These are phyloP conservation scores for Drosophila basisetae DNA, from an alignment of 2,888 invertebrate species.

Conservation along the genomic window DNA sequence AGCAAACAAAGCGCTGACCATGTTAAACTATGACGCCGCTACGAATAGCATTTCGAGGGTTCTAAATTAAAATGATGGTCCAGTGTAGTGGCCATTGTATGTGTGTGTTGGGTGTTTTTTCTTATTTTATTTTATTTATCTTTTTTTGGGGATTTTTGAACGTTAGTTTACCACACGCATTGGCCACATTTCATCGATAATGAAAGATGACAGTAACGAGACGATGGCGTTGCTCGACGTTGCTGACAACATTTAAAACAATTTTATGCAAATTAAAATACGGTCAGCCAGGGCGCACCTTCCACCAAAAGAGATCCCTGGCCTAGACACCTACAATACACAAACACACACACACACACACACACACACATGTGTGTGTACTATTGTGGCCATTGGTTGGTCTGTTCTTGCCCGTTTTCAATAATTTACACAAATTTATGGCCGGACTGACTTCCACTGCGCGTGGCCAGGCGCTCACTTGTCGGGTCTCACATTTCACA, in stretches of 20 bases:
- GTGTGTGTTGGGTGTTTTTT: slow-evolving; percentile 9
- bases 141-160: not conserved
- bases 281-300: slow-evolving; percentile 69
- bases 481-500: slow-evolving; percentile 67
- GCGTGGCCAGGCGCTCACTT: slow-evolving; percentile 59
- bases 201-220: slow-evolving; percentile 84
- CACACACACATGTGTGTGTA: not conserved
- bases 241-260: slow-evolving; percentile 80
- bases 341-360: slow-evolving; percentile 6
- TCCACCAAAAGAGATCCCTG: slow-evolving; percentile 9
- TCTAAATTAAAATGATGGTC: slow-evolving; percentile 69
- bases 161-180: slow-evolving; percentile 71
- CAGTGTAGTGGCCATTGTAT: slow-evolving; percentile 6
- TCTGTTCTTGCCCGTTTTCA: slow-evolving; percentile 51
- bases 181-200: slow-evolving; percentile 81
- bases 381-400: slow-evolving; percentile 15
- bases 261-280: slow-evolving; percentile 80
- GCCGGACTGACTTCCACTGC: slow-evolving; percentile 58
- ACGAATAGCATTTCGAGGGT: slow-evolving; percentile 55
- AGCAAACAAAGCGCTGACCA: slow-evolving; percentile 64
- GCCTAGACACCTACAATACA: slow-evolving; percentile 59
- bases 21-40: slow-evolving; percentile 58
- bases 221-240: slow-evolving; percentile 57
- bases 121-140: not conserved
- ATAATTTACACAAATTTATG: slow-evolving; percentile 81